Base-by-base conservation (phyloP, 2,113 vertebrate species). In the Silurus meridionalis region DNA sequence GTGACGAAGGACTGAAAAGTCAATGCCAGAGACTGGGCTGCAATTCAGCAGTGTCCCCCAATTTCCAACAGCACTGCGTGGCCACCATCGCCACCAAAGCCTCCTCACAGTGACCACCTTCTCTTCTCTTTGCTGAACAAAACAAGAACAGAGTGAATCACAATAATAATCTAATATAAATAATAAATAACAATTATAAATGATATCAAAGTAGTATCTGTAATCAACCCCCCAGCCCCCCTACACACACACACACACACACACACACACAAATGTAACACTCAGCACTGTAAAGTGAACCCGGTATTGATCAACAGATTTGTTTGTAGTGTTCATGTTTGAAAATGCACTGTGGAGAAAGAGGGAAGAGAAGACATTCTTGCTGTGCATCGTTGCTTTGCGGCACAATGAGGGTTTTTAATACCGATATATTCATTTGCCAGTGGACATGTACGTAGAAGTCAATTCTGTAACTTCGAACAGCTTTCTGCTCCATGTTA, bases 11-110 rank as follows among this genome's bases (percentile, higher is more conserved):
- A 25, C 91, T 94, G 89, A 98, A 97, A 91, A 94, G 96, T 89
- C 94, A 96, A 3, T 95, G 97, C 89, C 97, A 98, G 96, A 98
- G 97, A 97, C 97, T 98, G 85, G 96, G 96, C 93, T 99, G 97
- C 94, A 99, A 97, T 85, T 93, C 97, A 0, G 91, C 96, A 28
- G 94, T 98, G 94, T 97, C 97, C 14, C 97, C 97, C 90, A 98
- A 96, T 95, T 99, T 99, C 94, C 98, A 99, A 95, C 97, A 99
- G 95, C 97, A 99, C 93, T 99, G 98, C 5, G 97, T 99, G 61
- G 96, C 97, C 88, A 97, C 97, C 0, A 93, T 99, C 94, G 96
- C 97, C 85, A 98, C 98, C 83, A 99, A 99, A 94, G 98, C 98
- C 82, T 99, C 98, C 66, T 99, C 98, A 83, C 98, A 99, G 94